phyloP scores from a whole-genome alignment of 2,888 invertebrate genomes.

The Tetragonisca angustula region DNA sequence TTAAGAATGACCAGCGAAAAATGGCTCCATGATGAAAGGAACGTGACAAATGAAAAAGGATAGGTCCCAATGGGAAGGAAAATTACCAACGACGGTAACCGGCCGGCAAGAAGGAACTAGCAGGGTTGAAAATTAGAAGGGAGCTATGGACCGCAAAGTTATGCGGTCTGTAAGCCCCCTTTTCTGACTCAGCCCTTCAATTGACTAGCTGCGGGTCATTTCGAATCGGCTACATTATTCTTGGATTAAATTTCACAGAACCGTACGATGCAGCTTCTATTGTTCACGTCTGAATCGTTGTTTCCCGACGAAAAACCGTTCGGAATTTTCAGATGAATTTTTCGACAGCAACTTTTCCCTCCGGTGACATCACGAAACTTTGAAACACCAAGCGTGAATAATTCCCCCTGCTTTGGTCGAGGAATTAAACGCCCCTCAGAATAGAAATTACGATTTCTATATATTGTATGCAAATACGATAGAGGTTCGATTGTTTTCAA shows the following conservation, averaged over 20 bases:
- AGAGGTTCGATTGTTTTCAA: not conserved
- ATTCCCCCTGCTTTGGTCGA: not conserved
- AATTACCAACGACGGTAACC: slow-evolving; percentile 24
- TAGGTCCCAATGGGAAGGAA: slow-evolving; percentile 10
- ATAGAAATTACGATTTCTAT: not conserved
- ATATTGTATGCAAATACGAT: slow-evolving; percentile 3
- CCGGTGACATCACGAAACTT: not conserved
- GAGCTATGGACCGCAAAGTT: slow-evolving; percentile 25
- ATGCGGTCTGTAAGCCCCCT: slow-evolving; percentile 6
- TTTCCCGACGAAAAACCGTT: not conserved
- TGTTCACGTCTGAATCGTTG: not conserved
- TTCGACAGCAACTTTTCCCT: not conserved
- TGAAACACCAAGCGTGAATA: not conserved
- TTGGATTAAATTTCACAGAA: slow-evolving; percentile 28
- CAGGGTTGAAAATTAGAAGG: slow-evolving; percentile 25
- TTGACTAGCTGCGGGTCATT: slow-evolving; percentile 37
- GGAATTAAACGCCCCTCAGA: not conserved
- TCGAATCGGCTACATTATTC: slow-evolving; percentile 8
- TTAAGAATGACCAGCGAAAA: not conserved
- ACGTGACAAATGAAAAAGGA: not conserved
- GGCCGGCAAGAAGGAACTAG: slow-evolving; percentile 24
- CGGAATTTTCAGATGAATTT: too few relatives aligned
- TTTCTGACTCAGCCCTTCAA: slow-evolving; percentile 32
- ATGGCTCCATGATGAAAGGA: not conserved
- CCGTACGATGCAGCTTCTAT: not conserved